Conservation (phyloP, 2,113 vertebrate genomes). For the Crotalus horridus region DNA sequence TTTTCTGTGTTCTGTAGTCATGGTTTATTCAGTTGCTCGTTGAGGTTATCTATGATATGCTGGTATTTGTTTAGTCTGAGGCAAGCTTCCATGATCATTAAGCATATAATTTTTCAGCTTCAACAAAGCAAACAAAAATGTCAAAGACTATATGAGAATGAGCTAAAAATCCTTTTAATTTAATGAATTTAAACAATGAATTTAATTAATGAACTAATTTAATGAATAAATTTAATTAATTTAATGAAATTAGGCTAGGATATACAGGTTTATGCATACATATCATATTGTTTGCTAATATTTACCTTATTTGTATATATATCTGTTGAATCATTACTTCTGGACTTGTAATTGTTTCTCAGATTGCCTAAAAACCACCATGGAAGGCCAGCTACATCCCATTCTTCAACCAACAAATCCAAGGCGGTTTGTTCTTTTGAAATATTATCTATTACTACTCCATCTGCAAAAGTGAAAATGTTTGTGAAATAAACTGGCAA, state of each 20-base stretch:
- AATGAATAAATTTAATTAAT: too few species aligned
- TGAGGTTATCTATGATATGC: not conserved
- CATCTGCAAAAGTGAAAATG: conserved; percentile 64
- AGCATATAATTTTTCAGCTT: not conserved
- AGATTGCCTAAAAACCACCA: conserved; percentile 99
- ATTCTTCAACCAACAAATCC: conserved; percentile 89
- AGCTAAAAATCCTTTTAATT: not conserved
- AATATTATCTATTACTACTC: conserved; percentile 64
- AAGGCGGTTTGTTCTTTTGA: conserved; percentile 81
- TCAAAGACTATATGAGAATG: not conserved
- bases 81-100: not conserved
- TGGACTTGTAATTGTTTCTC: conserved; percentile 84
- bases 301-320: conserved; percentile 95
- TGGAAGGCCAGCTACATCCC: conserved; percentile 93
- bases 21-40: not conserved
- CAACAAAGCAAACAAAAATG: not conserved
- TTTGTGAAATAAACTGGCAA: not conserved
- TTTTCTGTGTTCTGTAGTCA: not conserved
- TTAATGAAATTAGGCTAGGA: not conserved
- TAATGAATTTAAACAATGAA: not conserved
- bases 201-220: too few species aligned
- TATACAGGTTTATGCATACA: not conserved
- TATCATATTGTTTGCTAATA: not conserved
- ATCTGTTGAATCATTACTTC: conserved; percentile 93
- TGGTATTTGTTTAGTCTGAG: not conserved